Evolutionary conservation across 1,140 invertebrate genomes (phyloP).

Genomic region (Chrysopa pallens): DNA sequence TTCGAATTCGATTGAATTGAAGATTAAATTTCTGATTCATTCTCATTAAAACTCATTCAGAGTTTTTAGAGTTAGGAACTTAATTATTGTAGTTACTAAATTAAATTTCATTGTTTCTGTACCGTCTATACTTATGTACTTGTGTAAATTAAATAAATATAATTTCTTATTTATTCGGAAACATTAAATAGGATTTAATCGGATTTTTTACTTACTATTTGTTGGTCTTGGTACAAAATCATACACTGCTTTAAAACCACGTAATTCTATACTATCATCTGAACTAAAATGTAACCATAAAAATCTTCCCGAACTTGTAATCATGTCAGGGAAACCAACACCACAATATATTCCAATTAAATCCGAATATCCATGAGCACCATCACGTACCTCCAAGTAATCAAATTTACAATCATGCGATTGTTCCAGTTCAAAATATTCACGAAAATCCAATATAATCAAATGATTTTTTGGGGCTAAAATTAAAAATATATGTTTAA

Average conservation of each 20-base stretch:
- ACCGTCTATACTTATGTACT: too few relatives aligned
- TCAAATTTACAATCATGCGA: conserved; percentile 62
- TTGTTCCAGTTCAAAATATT: conserved; percentile 60
- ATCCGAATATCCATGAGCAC: conserved; percentile 66
- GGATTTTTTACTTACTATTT: conserved; percentile 26
- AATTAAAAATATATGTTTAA: conserved; percentile 21
- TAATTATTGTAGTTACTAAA: too few relatives aligned
- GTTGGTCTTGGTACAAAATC: conserved; percentile 37
- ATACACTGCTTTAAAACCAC: conserved; percentile 67
- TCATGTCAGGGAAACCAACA: conserved; percentile 49
- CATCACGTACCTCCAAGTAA: conserved; percentile 67
- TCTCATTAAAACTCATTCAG: too few relatives aligned
- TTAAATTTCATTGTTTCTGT: too few relatives aligned
- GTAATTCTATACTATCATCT: conserved; percentile 67
- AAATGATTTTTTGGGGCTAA: conserved; percentile 55
- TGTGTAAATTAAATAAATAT: too few relatives aligned
- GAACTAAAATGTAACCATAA: conserved; percentile 74
- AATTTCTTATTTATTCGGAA: too few relatives aligned
- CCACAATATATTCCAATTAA: conserved; percentile 53
- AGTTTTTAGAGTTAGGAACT: too few relatives aligned
- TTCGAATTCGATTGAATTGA: too few relatives aligned
- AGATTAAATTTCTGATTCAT: too few relatives aligned
- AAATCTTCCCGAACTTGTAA: conserved; percentile 54
- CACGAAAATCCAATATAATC: conserved; percentile 64
- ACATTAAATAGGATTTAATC: too few relatives aligned